Evolutionary conservation across 2,113 vertebrate genomes (phyloP).

Genomic region (Cottus gobio): DNA sequence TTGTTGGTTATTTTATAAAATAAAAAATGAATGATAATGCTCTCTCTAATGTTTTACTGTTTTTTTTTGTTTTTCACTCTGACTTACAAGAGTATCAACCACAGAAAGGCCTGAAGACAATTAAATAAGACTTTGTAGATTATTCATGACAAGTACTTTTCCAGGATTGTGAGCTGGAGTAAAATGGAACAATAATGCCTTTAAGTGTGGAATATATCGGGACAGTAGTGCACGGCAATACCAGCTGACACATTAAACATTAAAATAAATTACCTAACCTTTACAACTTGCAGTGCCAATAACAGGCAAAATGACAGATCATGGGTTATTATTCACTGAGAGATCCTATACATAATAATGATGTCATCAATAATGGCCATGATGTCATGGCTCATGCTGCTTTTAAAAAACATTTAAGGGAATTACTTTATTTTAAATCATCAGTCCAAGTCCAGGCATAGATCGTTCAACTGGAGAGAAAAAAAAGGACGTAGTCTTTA

Average conservation of each 20-base stretch:
- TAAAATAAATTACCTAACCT: slow-evolving; percentile 89
- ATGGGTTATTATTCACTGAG: slow-evolving; percentile 86
- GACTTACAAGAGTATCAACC: slow-evolving; percentile 10
- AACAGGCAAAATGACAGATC: slow-evolving; percentile 87
- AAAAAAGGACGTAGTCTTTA: slow-evolving; percentile 68
- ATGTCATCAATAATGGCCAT: slow-evolving; percentile 86
- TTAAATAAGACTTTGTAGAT: slow-evolving; percentile 76
- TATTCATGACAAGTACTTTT: slow-evolving; percentile 78
- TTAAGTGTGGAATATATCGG: slow-evolving; percentile 81
- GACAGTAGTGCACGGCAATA: slow-evolving; percentile 75
- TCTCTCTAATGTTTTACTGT: slow-evolving; percentile 35
- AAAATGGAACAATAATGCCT: slow-evolving; percentile 80
- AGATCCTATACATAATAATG: slow-evolving; percentile 86
- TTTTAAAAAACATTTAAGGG: slow-evolving; percentile 86
- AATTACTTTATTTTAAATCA: slow-evolving; percentile 82
- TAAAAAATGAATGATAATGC: slow-evolving; percentile 20
- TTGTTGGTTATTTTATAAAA: slow-evolving; percentile 23
- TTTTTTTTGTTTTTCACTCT: slow-evolving; percentile 19
- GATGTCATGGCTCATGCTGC: slow-evolving; percentile 79
- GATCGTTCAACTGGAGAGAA: slow-evolving; percentile 78
- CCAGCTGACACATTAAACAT: slow-evolving; percentile 86
- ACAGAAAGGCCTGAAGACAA: slow-evolving; percentile 52
- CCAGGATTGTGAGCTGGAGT: slow-evolving; percentile 77
- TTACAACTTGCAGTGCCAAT: slow-evolving; percentile 85
- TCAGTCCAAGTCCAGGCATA: slow-evolving; percentile 76